Conservation (phyloP, 2,888 invertebrate genomes). For the Pseudococcus longispinus region DNA sequence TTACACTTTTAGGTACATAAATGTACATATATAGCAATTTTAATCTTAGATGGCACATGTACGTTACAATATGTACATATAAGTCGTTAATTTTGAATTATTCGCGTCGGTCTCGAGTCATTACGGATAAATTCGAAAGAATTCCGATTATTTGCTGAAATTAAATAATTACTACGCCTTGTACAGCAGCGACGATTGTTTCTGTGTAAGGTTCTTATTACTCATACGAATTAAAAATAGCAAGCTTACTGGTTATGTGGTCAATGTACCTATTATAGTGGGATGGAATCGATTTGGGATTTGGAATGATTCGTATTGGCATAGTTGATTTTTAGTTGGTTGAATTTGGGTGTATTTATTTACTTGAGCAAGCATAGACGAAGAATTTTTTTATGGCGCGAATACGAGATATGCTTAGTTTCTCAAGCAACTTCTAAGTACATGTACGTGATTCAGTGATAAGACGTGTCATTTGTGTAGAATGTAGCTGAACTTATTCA, state of each 20-base stretch:
- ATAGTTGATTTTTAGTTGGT: too few species aligned
- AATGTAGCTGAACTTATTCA: not conserved
- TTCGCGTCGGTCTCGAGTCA: not conserved
- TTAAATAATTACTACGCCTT: not conserved
- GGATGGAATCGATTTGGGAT: not conserved
- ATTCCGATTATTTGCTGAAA: conserved; percentile 2
- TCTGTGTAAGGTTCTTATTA: not conserved
- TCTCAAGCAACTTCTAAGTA: not conserved
- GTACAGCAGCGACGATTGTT: not conserved
- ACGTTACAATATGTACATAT: not conserved
- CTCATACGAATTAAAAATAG: not conserved
- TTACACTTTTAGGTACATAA: not conserved
- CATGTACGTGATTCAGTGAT: not conserved
- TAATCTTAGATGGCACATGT: not conserved
- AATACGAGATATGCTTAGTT: not conserved
- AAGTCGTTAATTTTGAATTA: not conserved
- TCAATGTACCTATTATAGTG: not conserved
- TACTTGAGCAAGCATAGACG: too few species aligned
- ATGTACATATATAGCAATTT: not conserved
- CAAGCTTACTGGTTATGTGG: not conserved
- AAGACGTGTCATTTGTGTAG: not conserved
- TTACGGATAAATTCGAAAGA: not conserved
- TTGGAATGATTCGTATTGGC: not conserved
- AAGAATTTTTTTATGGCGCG: not conserved
- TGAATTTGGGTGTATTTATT: too few species aligned